Percentiles rank a stretch among this genome's conserved stretches.
Evolutionary conservation across 64 coral and sea anemone genomes (phyloP).

Genomic region (Dendrophyllia cribrosa): DNA sequence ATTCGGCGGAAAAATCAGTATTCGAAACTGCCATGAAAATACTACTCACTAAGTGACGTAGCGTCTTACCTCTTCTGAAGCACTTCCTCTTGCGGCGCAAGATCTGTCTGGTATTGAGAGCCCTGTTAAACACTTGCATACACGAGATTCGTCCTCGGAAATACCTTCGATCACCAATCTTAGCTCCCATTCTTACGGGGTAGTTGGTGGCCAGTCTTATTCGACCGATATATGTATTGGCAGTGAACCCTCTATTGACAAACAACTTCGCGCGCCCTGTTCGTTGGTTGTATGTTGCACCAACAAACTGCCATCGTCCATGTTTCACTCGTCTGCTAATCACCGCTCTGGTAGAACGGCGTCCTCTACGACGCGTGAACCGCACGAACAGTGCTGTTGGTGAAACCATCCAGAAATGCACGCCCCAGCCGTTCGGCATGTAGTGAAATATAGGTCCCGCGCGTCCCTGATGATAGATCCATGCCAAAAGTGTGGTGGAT

Average conservation of each 20-base stretch:
- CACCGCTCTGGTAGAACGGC: background rate
- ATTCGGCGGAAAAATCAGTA: too few species aligned
- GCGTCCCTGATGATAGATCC: constrained; percentile 54
- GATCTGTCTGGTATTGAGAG: constrained; percentile 26
- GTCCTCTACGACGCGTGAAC: constrained; percentile 37
- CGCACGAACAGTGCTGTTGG: constrained; percentile 14
- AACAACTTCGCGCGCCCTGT: constrained; percentile 49
- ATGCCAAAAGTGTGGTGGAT: constrained; percentile 63
- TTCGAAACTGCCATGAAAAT: too few species aligned
- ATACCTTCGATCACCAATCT: constrained; percentile 8
- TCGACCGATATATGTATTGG: constrained; percentile 16
- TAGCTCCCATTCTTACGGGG: constrained; percentile 46
- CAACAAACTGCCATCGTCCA: constrained; percentile 39
- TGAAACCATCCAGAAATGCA: constrained; percentile 14
- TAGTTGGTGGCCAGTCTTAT: constrained; percentile 4
- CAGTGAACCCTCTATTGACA: constrained; percentile 43
- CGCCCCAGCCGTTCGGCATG: constrained; percentile 40
- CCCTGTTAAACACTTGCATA: constrained; percentile 50
- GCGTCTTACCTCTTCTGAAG: background rate
- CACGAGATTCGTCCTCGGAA: constrained; percentile 55
- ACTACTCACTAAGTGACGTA: background rate
- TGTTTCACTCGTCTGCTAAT: background rate
- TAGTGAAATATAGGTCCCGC: constrained; percentile 58
- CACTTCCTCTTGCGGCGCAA: background rate
- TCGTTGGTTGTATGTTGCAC: constrained; percentile 16